Base-by-base conservation (phyloP, 2,888 invertebrate genomes). In the Miltochrista miniata region DNA sequence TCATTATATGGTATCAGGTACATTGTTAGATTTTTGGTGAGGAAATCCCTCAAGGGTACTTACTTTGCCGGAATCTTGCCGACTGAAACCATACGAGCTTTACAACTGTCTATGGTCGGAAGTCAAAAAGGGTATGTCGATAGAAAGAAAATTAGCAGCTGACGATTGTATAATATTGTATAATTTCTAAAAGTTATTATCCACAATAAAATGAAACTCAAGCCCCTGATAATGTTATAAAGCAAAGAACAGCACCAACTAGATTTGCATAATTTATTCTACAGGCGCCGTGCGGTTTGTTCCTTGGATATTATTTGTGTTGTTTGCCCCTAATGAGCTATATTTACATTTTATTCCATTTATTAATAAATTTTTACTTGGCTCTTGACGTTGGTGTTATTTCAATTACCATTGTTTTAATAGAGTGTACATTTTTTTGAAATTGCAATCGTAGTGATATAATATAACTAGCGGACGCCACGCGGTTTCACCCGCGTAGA, bases 141-240 rank as follows among this genome's bases (percentile, higher is more conserved):
- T 11, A 12, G 11, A 10, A 10, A 33, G 5, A 34, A 34, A 12
- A 8, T 1, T 8, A 35, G 4, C 14, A 14, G 13, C 13, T 14
- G 10, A 2, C 9, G 14, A 3, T 7, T 36, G 7, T 9, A 36
- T 14, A 1, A 9, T 13, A 36, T 13, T 36, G 13, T 13, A 14
- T 13, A 14, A 36, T 13, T 8, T 35, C 12, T 1, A 36, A 14
- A 13, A 9, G 7, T 13, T 2, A 3, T 1, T 1, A 5, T 40
- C 7, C 29, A 30, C 29, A 14, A 14, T 45, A 10, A 18, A 33
- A 24, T 18, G 5, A 33, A 18, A 31, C 8, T 18, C 4, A 34
- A 63, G 58, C 56, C 67, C 65, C 65, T 63, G 50, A 51, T 36
- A 50, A 48, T 56, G 44, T 54, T 15, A 15, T n/a, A 18, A 39